Evolutionary conservation across 2,797 vertebrate genomes (phyloP).

Genomic region (Falco peregrinus): DNA sequence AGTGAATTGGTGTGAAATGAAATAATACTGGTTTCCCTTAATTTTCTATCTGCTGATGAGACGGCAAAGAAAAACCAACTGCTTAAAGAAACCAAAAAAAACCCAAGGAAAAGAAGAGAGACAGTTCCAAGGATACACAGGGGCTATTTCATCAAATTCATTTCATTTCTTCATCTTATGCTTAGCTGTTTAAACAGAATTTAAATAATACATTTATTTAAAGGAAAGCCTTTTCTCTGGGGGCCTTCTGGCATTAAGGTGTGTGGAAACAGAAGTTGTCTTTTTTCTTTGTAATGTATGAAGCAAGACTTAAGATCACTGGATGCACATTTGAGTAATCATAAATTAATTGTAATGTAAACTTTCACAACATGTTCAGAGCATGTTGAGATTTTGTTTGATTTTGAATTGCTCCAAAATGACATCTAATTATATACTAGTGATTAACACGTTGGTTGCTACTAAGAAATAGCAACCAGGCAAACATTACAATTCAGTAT

Average conservation of each 20-base stretch:
- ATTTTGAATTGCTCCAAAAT: constrained; percentile 72
- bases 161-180: background rate
- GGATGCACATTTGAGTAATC: constrained; percentile 63
- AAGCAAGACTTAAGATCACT: constrained; percentile 55
- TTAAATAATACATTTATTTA: constrained; percentile 19
- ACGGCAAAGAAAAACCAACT: background rate
- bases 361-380: constrained; percentile 67
- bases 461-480: constrained; percentile 63
- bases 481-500: constrained; percentile 50
- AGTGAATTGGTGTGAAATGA: constrained; percentile 46
- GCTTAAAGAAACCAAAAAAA: background rate
- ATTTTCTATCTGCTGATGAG: constrained; percentile 15
- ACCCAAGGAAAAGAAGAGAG: background rate
- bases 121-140: background rate
- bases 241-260: constrained; percentile 12
- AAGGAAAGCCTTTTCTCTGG: constrained; percentile 23
- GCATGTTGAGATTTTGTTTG: constrained; percentile 68
- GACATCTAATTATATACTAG: constrained; percentile 70
- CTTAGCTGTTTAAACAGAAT: constrained; percentile 36
- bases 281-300: constrained; percentile 36
- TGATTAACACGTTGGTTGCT: constrained; percentile 66
- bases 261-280: constrained; percentile 13
- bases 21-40: background rate
- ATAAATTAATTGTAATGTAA: constrained; percentile 72
- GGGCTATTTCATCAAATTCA: constrained; percentile 8